Evolutionary conservation across 1,140 invertebrate species (phyloP).

Genomic region (Neodiprion lecontei): DNA sequence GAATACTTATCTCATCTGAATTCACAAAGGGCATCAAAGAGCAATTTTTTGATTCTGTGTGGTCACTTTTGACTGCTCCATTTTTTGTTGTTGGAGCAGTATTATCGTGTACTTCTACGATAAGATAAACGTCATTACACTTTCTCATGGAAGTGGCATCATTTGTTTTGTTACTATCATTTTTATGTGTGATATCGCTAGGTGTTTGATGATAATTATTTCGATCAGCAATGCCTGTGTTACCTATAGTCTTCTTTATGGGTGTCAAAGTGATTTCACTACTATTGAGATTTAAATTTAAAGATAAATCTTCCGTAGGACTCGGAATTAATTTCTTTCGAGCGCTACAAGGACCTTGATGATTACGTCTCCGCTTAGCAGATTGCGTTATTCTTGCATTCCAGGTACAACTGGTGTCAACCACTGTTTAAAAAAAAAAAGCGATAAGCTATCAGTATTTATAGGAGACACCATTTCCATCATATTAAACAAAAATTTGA

Average conservation of each 20-base stretch:
- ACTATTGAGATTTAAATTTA: constrained; percentile 10
- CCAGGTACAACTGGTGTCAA: constrained; percentile 8
- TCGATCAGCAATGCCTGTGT: neutral
- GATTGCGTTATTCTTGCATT: constrained; percentile 16
- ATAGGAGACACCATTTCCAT: neutral
- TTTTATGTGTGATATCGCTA: neutral
- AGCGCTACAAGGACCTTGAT: constrained; percentile 20
- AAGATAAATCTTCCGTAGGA: constrained; percentile 4
- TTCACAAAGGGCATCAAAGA: neutral
- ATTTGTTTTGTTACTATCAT: neutral
- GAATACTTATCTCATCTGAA: constrained; percentile 9
- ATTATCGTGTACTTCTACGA: neutral
- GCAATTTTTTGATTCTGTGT: neutral
- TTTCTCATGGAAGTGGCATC: neutral
- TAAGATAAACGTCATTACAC: neutral
- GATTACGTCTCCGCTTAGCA: constrained; percentile 14
- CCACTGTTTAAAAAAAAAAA: neutral
- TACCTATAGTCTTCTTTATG: constrained; percentile 16
- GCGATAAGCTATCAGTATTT: neutral
- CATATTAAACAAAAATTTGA: neutral
- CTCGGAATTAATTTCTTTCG: constrained; percentile 20
- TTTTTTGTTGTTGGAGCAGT: neutral
- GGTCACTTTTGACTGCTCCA: neutral
- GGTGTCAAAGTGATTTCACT: constrained; percentile 12
- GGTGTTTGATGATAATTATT: neutral